Percentiles rank a stretch among this genome's conserved stretches.
Evolutionary conservation across 1,140 invertebrate genomes (phyloP).

Genomic region (Bemisia tabaci): DNA sequence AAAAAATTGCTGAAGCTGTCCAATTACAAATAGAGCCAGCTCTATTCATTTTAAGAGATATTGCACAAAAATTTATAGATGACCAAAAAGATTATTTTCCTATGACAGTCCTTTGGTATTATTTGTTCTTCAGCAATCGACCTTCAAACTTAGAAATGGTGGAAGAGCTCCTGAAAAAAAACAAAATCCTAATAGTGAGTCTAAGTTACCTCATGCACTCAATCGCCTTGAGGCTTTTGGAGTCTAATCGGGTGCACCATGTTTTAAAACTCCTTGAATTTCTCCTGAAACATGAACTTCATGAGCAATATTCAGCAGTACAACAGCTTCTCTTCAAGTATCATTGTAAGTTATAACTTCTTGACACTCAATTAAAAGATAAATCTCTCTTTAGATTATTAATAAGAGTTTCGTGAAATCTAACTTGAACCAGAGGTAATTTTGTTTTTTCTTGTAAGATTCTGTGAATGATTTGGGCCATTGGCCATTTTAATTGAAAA

Average conservation of each 20-base stretch:
- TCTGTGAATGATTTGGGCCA: background rate
- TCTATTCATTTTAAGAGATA: background rate
- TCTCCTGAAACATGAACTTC: background rate
- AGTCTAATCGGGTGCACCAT: background rate
- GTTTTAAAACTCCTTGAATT: background rate
- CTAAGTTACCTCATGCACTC: background rate
- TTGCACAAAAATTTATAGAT: background rate
- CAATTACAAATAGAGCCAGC: background rate
- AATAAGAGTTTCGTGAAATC: background rate
- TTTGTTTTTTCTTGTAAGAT: background rate
- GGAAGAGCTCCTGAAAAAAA: background rate
- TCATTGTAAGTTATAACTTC: background rate
- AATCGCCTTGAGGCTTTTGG: background rate
- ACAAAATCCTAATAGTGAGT: background rate
- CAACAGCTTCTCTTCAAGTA: background rate
- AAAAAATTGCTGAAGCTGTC: background rate
- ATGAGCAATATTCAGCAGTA: background rate
- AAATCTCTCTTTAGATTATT: too few relatives aligned
- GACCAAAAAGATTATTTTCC: background rate
- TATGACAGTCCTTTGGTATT: background rate
- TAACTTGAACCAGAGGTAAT: background rate
- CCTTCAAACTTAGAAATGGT: background rate
- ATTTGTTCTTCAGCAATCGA: background rate
- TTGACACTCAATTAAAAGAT: too few relatives aligned
- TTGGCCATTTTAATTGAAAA: background rate